phyloP scores from a whole-genome alignment of 2,888 invertebrate genomes.

The Chrysolina haemoptera region DNA sequence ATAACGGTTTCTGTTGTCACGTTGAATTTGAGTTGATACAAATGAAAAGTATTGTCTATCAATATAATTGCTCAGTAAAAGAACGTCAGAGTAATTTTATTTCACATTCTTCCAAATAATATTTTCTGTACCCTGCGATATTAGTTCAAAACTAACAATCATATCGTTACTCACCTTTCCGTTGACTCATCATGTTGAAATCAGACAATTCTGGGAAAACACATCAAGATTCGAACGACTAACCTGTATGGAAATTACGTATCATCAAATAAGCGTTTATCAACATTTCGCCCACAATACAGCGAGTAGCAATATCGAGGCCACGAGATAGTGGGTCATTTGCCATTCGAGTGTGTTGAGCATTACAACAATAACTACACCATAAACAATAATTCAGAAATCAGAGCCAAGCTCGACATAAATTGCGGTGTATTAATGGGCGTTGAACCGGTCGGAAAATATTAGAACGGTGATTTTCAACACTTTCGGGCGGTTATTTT shows the following conservation, averaged over 20 bases:
- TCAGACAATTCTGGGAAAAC: neutral
- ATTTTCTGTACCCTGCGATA: too few relatives aligned
- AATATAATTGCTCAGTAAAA: too few relatives aligned
- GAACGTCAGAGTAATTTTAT: too few relatives aligned
- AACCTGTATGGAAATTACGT: neutral
- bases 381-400: slow-evolving; percentile 1
- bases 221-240: neutral
- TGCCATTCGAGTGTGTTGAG: slow-evolving; percentile 13
- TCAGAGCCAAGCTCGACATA: neutral
- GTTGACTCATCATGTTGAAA: neutral
- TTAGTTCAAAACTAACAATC: too few relatives aligned
- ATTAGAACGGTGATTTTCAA: neutral
- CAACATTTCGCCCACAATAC: neutral
- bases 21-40: too few relatives aligned
- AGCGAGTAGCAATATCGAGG: slow-evolving; percentile 8
- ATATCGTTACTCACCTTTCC: neutral
- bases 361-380: slow-evolving; percentile 17
- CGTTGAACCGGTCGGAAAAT: neutral
- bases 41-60: too few relatives aligned
- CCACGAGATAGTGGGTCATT: slow-evolving; percentile 19
- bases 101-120: too few relatives aligned
- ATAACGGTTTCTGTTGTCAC: too few relatives aligned
- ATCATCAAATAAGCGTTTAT: neutral
- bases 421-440: slow-evolving; percentile 4
- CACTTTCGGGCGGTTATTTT: neutral